These are phyloP conservation scores for Hapalemur alaotrensis DNA, from an alignment of 2,797 vertebrate species.

Conservation along the genomic window DNA sequence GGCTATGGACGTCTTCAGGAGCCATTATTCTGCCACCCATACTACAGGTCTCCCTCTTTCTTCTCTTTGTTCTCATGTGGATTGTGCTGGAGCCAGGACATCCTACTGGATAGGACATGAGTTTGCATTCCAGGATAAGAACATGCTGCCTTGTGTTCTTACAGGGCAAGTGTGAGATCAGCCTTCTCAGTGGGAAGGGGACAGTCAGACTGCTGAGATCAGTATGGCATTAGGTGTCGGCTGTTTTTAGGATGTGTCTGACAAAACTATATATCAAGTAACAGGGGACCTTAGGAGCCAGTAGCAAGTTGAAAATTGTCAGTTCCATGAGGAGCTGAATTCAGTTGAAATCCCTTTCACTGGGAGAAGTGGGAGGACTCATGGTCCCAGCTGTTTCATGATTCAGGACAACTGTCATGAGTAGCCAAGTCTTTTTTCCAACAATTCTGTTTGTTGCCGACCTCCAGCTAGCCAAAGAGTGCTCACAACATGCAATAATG, in stretches of 20 bases:
- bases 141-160: not conserved
- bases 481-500: not conserved
- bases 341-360: not conserved
- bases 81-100: not conserved
- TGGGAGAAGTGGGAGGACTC: not conserved
- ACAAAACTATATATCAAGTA: not conserved
- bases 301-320: not conserved
- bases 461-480: not conserved
- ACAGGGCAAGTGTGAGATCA: not conserved
- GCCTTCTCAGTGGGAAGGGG: not conserved
- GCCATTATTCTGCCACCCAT: not conserved
- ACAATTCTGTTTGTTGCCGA: not conserved
- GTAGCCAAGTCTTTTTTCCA: not conserved
- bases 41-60: not conserved
- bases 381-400: not conserved
- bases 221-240: not conserved
- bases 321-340: not conserved
- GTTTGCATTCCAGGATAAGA: not conserved
- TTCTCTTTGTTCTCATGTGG: not conserved
- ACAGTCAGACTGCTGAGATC: too few relatives aligned
- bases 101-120: not conserved
- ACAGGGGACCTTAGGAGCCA: not conserved
- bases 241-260: not conserved
- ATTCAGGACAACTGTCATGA: not conserved
- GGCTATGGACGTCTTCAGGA: not conserved